Percentiles rank a stretch among this genome's conserved stretches.
Evolutionary conservation across 1,140 invertebrate genomes (phyloP).

Genomic region (Drosophila eugracilis): DNA sequence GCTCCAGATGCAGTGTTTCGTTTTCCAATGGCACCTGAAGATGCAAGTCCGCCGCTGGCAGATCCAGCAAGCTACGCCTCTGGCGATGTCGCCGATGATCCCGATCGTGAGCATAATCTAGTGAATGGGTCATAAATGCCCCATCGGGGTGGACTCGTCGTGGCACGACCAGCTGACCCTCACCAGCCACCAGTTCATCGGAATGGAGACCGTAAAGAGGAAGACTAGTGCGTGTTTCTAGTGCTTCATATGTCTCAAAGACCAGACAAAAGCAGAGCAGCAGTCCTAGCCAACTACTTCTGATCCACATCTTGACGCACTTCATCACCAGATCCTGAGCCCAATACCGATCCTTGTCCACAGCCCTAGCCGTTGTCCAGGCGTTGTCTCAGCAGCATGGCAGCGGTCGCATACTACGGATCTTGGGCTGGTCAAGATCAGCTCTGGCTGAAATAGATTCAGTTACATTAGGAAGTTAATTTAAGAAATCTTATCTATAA

Average conservation of each 20-base stretch:
- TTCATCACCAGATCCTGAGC: constrained; percentile 5
- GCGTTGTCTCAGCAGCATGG: constrained; percentile 71
- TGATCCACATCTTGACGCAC: constrained; percentile 8
- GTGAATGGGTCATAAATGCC: constrained; percentile 86
- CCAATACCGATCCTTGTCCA: constrained; percentile 10
- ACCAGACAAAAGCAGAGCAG: constrained; percentile 55
- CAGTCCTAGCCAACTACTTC: constrained; percentile 17
- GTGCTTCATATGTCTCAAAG: too few relatives aligned
- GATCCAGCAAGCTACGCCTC: constrained; percentile 49
- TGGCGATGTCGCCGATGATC: constrained; percentile 68
- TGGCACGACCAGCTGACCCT: constrained; percentile 87
- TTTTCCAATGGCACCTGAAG: constrained; percentile 81
- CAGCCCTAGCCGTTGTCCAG: constrained; percentile 70
- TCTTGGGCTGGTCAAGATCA: constrained; percentile 3
- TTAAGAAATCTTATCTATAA: too few relatives aligned
- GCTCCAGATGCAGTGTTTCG: constrained; percentile 23
- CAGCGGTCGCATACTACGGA: constrained; percentile 61
- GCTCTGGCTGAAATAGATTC: not conserved
- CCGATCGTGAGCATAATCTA: constrained; percentile 86
- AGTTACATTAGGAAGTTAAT: too few relatives aligned
- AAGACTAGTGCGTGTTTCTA: too few relatives aligned
- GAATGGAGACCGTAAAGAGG: constrained; percentile 85
- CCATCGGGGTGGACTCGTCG: constrained; percentile 86
- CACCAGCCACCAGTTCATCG: constrained; percentile 84
- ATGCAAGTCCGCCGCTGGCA: constrained; percentile 85